A percentile compares a stretch with the other conserved stretches of the same genome.
phyloP scores from a whole-genome alignment of 2,113 vertebrate species.

The Cisticola juncidis region DNA sequence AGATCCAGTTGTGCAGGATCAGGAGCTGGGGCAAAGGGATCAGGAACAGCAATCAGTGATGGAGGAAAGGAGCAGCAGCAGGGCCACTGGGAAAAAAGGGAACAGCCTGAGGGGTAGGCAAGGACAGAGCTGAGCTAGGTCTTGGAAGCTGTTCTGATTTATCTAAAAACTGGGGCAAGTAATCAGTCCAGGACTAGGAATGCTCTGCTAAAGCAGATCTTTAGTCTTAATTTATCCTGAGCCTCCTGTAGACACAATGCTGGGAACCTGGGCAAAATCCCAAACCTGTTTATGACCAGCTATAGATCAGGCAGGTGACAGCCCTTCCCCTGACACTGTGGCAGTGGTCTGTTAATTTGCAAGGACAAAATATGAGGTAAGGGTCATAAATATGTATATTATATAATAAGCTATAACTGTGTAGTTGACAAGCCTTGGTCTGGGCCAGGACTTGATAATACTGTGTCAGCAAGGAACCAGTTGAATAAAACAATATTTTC shows the following conservation, averaged over 20 bases:
- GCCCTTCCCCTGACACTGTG: not conserved
- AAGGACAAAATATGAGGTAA: not conserved
- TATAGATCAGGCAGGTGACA: not conserved
- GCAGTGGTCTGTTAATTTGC: not conserved
- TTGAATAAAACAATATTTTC: not conserved
- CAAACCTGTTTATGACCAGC: not conserved
- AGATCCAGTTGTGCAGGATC: not conserved
- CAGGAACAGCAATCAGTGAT: not conserved
- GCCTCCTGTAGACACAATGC: not conserved
- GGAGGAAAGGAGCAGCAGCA: not conserved
- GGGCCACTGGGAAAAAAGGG: not conserved
- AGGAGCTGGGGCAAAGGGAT: not conserved
- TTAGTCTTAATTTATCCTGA: not conserved
- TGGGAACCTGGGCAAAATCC: not conserved
- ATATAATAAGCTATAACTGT: not conserved
- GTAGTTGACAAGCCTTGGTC: not conserved
- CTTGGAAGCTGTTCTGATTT: not conserved
- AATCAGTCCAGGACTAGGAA: not conserved
- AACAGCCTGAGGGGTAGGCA: not conserved
- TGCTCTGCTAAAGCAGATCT: not conserved
- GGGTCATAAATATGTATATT: not conserved
- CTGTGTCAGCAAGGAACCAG: not conserved
- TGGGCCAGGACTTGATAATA: not conserved
- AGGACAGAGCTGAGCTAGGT: not conserved
- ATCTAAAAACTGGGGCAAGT: not conserved